Evolutionary conservation across 2,888 invertebrate species (phyloP).

Genomic region (Ypsolopha scabrella): DNA sequence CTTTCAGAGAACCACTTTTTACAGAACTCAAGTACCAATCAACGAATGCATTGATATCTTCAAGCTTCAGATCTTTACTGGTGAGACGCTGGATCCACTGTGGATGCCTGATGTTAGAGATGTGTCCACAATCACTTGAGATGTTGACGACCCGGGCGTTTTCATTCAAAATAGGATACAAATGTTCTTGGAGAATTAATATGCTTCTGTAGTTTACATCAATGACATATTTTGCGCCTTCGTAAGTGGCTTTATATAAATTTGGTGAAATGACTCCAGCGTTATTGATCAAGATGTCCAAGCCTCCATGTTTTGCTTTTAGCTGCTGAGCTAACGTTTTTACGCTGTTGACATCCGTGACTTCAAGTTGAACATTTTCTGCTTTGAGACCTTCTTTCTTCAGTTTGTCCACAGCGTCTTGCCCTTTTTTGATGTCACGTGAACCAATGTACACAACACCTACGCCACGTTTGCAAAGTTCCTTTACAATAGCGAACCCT

Average conservation of each 20-base stretch:
- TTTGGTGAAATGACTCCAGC: slow-evolving; percentile 18
- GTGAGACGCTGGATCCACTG: slow-evolving; percentile 19
- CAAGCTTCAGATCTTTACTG: slow-evolving; percentile 13
- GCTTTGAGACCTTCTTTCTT: slow-evolving; percentile 55
- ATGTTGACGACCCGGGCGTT: slow-evolving; percentile 22
- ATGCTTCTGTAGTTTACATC: slow-evolving; percentile 20
- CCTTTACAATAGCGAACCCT: slow-evolving; percentile 72
- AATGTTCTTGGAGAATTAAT: slow-evolving; percentile 17
- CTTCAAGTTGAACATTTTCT: slow-evolving; percentile 21
- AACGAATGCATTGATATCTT: slow-evolving; percentile 19
- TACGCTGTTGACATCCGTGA: slow-evolving; percentile 19
- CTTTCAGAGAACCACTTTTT: slow-evolving; percentile 15
- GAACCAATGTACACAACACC: slow-evolving; percentile 75
- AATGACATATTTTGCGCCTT: slow-evolving; percentile 20
- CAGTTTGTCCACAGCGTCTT: slow-evolving; percentile 62
- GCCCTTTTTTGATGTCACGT: slow-evolving; percentile 62
- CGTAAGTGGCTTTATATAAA: slow-evolving; percentile 15
- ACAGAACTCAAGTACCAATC: slow-evolving; percentile 21
- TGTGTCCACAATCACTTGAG: slow-evolving; percentile 21
- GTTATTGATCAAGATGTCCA: slow-evolving; percentile 27
- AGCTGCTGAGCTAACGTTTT: slow-evolving; percentile 17
- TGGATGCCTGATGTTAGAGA: slow-evolving; percentile 17
- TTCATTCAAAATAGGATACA: slow-evolving; percentile 17
- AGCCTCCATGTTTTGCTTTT: slow-evolving; percentile 18
- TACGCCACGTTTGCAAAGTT: slow-evolving; percentile 68